Evolutionary conservation across 2,888 invertebrate genomes (phyloP).

Genomic region (Myopa tessellatipennis): DNA sequence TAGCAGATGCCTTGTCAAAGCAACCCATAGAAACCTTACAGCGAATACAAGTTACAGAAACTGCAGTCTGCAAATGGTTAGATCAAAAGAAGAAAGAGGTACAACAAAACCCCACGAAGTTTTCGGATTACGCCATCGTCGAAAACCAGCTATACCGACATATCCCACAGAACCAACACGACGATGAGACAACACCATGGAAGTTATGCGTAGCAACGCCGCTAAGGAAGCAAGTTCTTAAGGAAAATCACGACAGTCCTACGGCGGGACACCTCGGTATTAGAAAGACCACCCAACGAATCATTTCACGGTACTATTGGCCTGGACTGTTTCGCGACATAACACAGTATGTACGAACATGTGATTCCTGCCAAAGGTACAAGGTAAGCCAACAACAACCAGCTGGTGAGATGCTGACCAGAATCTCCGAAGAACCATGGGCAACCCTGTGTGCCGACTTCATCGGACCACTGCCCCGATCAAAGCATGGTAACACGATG

Average conservation of each 20-base stretch:
- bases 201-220: too few species aligned
- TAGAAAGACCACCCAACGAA: too few species aligned
- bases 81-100: background rate
- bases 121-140: conserved; percentile 18
- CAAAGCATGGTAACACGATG: too few species aligned
- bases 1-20: conserved; percentile 33
- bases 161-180: conserved; percentile 28
- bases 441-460: too few species aligned
- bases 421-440: conserved; percentile 27
- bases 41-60: background rate
- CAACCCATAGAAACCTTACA: background rate
- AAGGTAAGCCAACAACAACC: conserved; percentile 12
- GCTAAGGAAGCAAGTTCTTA: too few species aligned
- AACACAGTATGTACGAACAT: background rate
- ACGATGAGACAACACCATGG: background rate
- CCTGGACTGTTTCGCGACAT: background rate
- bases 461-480: too few species aligned
- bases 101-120: background rate
- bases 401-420: background rate
- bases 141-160: conserved; percentile 22
- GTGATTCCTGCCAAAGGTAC: conserved; percentile 26
- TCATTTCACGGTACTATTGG: too few species aligned
- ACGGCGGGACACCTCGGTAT: too few species aligned
- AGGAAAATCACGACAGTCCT: too few species aligned
- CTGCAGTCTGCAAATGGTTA: background rate